Evolutionary conservation across 2,797 vertebrate genomes (phyloP), one percentile per base, ranked within the genome.

Genomic region (Ibycter americanus): DNA sequence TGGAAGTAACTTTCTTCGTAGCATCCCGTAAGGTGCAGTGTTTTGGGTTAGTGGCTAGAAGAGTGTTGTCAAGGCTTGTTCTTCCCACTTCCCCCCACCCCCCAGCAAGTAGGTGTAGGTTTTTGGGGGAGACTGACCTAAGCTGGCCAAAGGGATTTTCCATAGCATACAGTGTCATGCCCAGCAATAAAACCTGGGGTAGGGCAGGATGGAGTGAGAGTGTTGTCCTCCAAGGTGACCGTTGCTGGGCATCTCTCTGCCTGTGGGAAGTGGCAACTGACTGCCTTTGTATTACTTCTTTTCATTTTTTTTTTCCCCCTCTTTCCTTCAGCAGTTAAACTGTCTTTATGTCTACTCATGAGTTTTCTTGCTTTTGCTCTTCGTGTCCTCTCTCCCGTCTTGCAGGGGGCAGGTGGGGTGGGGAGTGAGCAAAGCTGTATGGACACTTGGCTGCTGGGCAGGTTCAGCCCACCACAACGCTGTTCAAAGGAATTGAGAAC

Each of bases 11-110:
- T 47, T 32, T 51, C 12, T 36, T 19, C 6, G 2, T 2, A 13
- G 20, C 25, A 68, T 13, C 6, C 23, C 1, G 0, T 26, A 8
- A 56, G 15, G 10, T 34, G 65, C 36, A 55, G 21, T 12, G n/a
- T 26, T 78, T 66, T 44, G 34, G 27, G 15, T 14, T 16, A 68
- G 32, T 36, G 19, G 56, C 44, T 80, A 52, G 16, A 15, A 12
- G 8, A 11, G 11, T 7, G 2, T 6, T 76, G 18, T 49, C 1
- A 6, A 47, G 46, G 23, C 9, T 40, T 4, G 3, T 15, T 46
- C 19, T 49, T 18, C 27, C 12, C 12, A 3, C 5, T 5, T 7
- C 16, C 14, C 9, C 34, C 15, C 3, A 4, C 38, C 11, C 8
- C 6, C 0, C 71, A 46, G 9, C 1, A 5, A 52, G 56, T 1